Evolutionary conservation across 2,113 vertebrate species (phyloP), one percentile per base, ranked within the genome.

Genomic region (Thermophis baileyi): DNA sequence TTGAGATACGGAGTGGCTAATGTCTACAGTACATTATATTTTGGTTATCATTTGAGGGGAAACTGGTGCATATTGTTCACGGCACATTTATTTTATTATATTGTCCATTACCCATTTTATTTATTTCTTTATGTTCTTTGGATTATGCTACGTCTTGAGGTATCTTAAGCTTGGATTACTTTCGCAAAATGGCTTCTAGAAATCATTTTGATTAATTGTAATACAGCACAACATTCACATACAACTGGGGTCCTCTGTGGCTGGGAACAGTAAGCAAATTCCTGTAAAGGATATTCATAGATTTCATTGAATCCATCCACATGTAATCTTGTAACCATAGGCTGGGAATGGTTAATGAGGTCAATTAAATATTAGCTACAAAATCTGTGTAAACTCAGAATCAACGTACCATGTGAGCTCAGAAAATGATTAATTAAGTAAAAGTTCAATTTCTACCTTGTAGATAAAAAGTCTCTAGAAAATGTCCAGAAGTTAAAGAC

Each of bases 31-130:
- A 27, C 86, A 69, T 50, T 14, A 53, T 10, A 40, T 69, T 63
- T 57, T 88, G n/a, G 85, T 40, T 69, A 57, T 44, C 44, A 30
- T 35, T 49, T 50, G 27, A 24, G 54, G 4, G 85, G 4, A 92
- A n/a, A 92, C 25, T 35, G 55, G 55, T 51, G 35, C 57, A 88
- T 88, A 24, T 69, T 92, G 10, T 74, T 88, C 91, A 88, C 91
- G 88, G 55, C 86, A 92, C 57, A 88, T 88, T 50, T 88, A 51
- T 88, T 92, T 92, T 87, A 57, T n/a, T 49, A 54, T 50, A 81
- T 81, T 47, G 46, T 92, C 20, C 25, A 27, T 24, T 53, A 54
- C 35, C 60, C n/a, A 54, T 81, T 51, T 57, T 87, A 40, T 74
- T 89, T 54, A 16, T 14, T 50, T 53, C 4, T 40, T 24, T 50